Percentiles rank a stretch among this genome's conserved stretches.
Evolutionary conservation across 2,797 vertebrate genomes (phyloP).

Genomic region (Kryptopterus vitreolus): DNA sequence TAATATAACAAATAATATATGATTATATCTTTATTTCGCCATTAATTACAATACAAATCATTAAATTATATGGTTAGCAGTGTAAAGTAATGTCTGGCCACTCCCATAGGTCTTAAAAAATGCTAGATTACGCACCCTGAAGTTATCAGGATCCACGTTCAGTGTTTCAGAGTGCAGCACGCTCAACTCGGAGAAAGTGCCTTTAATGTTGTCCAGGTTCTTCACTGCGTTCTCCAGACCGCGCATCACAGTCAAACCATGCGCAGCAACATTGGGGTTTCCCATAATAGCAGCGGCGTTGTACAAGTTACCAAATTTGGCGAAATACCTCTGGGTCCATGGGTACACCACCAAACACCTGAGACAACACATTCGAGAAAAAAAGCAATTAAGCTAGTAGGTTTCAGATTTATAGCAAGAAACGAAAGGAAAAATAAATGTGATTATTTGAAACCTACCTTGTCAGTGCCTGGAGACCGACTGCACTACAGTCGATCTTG

Average conservation of each 20-base stretch:
- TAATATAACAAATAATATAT: no score
- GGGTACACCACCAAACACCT: constrained; percentile 76
- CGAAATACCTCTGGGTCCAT: constrained; percentile 84
- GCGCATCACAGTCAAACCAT: constrained; percentile 72
- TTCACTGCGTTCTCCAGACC: constrained; percentile 70
- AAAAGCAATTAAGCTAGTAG: not conserved
- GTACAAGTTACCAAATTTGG: constrained; percentile 74
- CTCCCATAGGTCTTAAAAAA: not conserved
- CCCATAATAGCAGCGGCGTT: constrained; percentile 58
- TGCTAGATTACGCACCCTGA: constrained; percentile 62
- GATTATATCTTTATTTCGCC: no score
- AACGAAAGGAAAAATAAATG: no score
- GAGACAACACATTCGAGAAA: constrained; percentile 43
- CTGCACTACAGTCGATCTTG: constrained; percentile 57
- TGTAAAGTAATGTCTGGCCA: not conserved
- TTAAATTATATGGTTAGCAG: no score
- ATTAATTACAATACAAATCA: no score
- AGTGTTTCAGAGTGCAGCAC: constrained; percentile 75
- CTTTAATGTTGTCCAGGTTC: constrained; percentile 76
- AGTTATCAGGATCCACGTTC: constrained; percentile 80
- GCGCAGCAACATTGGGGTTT: constrained; percentile 70
- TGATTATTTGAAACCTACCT: no score
- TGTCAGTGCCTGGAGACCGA: constrained; percentile 66
- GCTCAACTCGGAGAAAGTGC: constrained; percentile 63
- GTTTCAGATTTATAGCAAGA: no score